Evolutionary conservation across 2,797 vertebrate genomes (phyloP).

Genomic region (Masticophis lateralis): DNA sequence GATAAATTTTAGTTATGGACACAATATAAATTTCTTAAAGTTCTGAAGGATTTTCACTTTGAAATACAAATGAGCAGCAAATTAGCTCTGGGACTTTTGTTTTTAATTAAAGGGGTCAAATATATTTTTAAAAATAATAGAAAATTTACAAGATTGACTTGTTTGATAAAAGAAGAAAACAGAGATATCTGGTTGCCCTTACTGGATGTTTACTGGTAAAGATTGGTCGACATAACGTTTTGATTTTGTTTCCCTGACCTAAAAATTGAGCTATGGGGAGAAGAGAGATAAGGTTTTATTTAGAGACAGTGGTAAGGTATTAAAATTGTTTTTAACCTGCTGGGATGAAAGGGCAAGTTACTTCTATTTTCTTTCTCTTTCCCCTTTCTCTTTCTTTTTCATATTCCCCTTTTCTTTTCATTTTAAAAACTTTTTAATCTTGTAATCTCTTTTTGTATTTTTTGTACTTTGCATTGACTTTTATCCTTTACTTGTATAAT

Average conservation of each 20-base stretch:
- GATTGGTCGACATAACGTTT: neutral
- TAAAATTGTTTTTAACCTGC: neutral
- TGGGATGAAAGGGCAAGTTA: neutral
- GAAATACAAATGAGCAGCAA: neutral
- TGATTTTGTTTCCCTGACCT: neutral
- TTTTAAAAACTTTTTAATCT: neutral
- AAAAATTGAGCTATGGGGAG: neutral
- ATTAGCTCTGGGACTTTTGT: neutral
- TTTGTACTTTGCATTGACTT: neutral
- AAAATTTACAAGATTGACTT: neutral
- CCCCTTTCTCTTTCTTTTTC: neutral
- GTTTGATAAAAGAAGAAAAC: neutral
- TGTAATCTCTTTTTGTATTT: neutral
- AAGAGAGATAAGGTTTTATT: neutral
- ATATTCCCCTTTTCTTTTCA: neutral
- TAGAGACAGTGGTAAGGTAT: neutral
- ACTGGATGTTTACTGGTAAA: neutral
- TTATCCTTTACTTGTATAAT: neutral
- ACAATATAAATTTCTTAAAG: neutral
- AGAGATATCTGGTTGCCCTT: neutral
- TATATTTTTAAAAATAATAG: neutral
- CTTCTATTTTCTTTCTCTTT: neutral
- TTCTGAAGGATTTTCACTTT: neutral
- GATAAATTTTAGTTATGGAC: neutral
- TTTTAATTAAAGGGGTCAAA: neutral